A percentile compares a stretch with the other conserved stretches of the same genome.
Conservation (phyloP, 2,797 vertebrate genomes). For the Sparus aurata region DNA sequence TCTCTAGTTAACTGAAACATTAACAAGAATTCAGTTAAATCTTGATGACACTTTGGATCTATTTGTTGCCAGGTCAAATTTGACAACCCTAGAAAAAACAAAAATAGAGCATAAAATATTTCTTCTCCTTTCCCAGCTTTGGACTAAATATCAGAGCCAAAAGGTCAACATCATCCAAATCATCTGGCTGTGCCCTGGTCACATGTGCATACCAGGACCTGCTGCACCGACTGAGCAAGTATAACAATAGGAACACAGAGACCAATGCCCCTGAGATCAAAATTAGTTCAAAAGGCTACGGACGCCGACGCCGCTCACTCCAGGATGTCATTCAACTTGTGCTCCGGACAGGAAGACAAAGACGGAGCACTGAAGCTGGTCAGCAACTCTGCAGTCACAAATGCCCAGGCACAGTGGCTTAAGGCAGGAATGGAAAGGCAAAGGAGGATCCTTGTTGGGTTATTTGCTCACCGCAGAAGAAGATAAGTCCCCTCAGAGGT, state of each 20-base stretch:
- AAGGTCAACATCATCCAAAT: constrained; percentile 81
- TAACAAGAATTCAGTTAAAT: constrained; percentile 5
- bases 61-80: neutral
- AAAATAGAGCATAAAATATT: constrained; percentile 13
- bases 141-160: constrained; percentile 79
- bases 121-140: constrained; percentile 24
- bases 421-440: constrained; percentile 21
- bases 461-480: constrained; percentile 44
- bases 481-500: constrained; percentile 51
- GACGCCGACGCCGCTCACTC: constrained; percentile 86
- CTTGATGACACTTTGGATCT: neutral
- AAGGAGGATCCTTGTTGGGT: constrained; percentile 24
- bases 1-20: neutral
- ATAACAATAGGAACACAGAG: constrained; percentile 80
- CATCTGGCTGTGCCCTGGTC: constrained; percentile 86
- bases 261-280: constrained; percentile 83
- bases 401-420: constrained; percentile 24
- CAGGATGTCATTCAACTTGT: constrained; percentile 36
- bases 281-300: constrained; percentile 87
- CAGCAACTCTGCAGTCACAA: constrained; percentile 39
- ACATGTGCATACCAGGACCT: constrained; percentile 90
- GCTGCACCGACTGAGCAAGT: constrained; percentile 82
- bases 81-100: neutral
- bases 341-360: constrained; percentile 30
- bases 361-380: constrained; percentile 33